Percentiles rank a stretch among this genome's conserved stretches.
phyloP scores from a whole-genome alignment of 1,140 invertebrate genomes.

The Bursaphelenchus mucronatus region DNA sequence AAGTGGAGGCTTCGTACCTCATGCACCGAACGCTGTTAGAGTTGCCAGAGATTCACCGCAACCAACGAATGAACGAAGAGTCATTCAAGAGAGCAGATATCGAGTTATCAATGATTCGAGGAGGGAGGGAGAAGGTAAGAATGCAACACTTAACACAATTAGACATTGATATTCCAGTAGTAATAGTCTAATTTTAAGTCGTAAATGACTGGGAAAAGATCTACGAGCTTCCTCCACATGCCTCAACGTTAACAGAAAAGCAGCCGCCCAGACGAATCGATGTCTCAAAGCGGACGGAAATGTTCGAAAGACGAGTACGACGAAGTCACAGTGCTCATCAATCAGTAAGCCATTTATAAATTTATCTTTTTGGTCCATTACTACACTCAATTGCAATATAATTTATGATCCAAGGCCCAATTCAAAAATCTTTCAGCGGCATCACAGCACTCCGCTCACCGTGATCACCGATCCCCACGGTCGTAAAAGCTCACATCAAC shows the following conservation, averaged over 20 bases:
- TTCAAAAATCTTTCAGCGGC: too few species aligned
- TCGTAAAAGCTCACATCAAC: too few species aligned
- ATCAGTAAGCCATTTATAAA: background rate
- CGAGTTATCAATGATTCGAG: constrained; percentile 29
- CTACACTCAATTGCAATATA: too few species aligned
- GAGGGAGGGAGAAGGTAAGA: too few species aligned
- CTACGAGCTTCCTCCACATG: constrained; percentile 56
- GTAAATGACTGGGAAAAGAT: constrained; percentile 54
- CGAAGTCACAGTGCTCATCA: constrained; percentile 23
- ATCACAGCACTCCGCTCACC: too few species aligned
- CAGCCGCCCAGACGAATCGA: constrained; percentile 49
- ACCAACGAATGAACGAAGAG: constrained; percentile 37
- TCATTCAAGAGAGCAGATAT: constrained; percentile 49
- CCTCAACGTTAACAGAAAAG: constrained; percentile 48
- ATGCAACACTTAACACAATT: too few species aligned
- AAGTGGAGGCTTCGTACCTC: constrained; percentile 53
- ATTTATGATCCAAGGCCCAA: too few species aligned
- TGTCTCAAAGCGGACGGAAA: constrained; percentile 41
- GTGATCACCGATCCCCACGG: too few species aligned
- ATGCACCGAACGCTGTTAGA: constrained; percentile 58
- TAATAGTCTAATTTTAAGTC: constrained; percentile 12
- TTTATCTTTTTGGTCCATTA: too few species aligned
- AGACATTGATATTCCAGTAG: too few species aligned
- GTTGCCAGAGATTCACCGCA: constrained; percentile 39
- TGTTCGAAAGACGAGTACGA: constrained; percentile 40